phyloP scores from a whole-genome alignment of 2,888 invertebrate genomes.

The Aleiodes leptofemur region DNA sequence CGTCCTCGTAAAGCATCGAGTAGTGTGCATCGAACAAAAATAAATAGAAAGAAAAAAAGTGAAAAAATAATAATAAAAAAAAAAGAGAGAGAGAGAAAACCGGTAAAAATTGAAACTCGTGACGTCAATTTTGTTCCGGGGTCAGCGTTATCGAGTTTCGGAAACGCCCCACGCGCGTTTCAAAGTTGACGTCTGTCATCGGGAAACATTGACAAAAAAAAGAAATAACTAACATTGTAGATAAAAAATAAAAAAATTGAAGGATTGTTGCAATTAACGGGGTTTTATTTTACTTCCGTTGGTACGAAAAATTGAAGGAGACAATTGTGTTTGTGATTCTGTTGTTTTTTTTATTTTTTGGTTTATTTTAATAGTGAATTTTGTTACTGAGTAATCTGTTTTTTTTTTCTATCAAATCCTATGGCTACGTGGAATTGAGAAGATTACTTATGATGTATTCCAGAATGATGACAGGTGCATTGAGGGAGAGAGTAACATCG shows the following conservation, averaged over 20 bases:
- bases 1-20: conserved; percentile 18
- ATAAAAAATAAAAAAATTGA: conserved; percentile 1
- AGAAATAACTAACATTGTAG: background rate
- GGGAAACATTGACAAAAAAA: background rate
- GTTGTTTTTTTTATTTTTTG: background rate
- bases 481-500: conserved; percentile 10
- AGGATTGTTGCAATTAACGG: background rate
- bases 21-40: background rate
- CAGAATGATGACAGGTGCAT: conserved; percentile 5
- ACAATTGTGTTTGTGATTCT: conserved; percentile 14
- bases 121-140: conserved; percentile 33
- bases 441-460: background rate
- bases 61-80: background rate
- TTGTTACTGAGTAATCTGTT: background rate
- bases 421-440: conserved; percentile 32
- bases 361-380: conserved; percentile 11
- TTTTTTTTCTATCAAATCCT: background rate
- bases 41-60: background rate
- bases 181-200: conserved; percentile 17
- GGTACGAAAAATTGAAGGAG: background rate
- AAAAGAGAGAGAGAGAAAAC: background rate
- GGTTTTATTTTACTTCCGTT: background rate
- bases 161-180: conserved; percentile 37
- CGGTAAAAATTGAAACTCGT: conserved; percentile 6
- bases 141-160: conserved; percentile 37